Evolutionary conservation across 2,797 vertebrate genomes (phyloP).

Genomic region (Myotis myotis): DNA sequence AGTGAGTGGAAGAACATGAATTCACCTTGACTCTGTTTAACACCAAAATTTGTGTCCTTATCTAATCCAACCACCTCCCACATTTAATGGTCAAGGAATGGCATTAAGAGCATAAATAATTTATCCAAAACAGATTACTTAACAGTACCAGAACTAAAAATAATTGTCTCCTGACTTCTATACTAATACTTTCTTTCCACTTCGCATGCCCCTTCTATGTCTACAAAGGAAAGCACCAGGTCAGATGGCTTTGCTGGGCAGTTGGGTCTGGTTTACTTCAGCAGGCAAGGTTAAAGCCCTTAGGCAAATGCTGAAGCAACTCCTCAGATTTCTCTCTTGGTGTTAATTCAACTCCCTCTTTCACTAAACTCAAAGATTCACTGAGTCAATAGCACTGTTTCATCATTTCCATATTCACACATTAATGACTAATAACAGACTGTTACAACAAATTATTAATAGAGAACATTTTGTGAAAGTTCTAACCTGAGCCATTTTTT

Average conservation of each 20-base stretch:
- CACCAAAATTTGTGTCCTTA: not conserved
- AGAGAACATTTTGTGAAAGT: conserved; percentile 4
- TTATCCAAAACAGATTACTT: conserved; percentile 10
- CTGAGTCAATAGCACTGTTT: not conserved
- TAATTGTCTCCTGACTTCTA: not conserved
- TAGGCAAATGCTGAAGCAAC: not conserved
- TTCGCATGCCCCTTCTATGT: not conserved
- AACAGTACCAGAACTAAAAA: not conserved
- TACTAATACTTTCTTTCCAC: not conserved
- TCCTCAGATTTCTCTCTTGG: not conserved
- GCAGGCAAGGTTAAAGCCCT: not conserved
- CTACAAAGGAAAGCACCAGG: not conserved
- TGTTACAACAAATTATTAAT: conserved; percentile 40
- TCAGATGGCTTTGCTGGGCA: not conserved
- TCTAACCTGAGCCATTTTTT: not conserved
- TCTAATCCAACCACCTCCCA: not conserved
- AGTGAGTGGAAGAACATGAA: not conserved
- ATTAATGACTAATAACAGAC: conserved; percentile 17
- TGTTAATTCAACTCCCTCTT: conserved; percentile 17
- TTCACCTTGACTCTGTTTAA: not conserved
- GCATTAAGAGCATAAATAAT: not conserved
- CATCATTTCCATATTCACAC: not conserved
- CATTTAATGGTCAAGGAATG: conserved; percentile 24
- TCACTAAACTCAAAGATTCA: conserved; percentile 28
- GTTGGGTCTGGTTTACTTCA: not conserved